Base-by-base conservation (phyloP, 1,140 invertebrate genomes). In the Protaetia brevitarsis region DNA sequence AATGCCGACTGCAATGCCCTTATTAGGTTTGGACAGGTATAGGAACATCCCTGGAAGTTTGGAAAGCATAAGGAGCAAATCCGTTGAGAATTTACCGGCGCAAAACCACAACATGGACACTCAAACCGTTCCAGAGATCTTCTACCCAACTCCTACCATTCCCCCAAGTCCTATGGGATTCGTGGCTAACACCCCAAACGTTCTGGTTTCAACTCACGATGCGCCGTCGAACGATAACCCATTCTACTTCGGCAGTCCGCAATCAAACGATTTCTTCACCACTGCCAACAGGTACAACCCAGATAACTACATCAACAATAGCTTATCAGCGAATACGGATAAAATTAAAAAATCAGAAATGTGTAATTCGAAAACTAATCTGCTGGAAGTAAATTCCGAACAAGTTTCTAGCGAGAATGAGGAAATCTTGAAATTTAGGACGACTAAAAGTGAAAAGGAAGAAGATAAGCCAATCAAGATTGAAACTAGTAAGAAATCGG, bases 321-420 rank as follows among this genome's bases (percentile, higher is more conserved):
- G 7, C 1, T 29, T 29, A 31, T 28, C 21, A 21, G 23, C 31
- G 7, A 31, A 16, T 19, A 21, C 7, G 8, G 27, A 26, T 19
- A 62, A 34, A 36, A 36, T 0, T 62, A 61, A 66, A 16, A 41
- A 66, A 19, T n/a, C 16, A 2, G 64, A 65, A 36, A 19, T 59
- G 13, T 65, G 51, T 28, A 59, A 56, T 56, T 65, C 64, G 10
- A 65, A 65, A 59, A 41, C 30, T 1, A 65, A 65, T 19, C 51
- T 65, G 8, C n/a, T 65, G 16, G 64, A 65, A 1, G 13, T 56
- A 11, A 13, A 34, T 27, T 65, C 64, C 27, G 64, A 65, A 8
- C 64, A 65, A n/a, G 51, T 72, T 0, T 79, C 82, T 3, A 75
- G 79, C 74, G 36, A 83, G 79, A 74, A 84, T 80, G 71, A 81